These are phyloP conservation scores for Alviniconcha marisindica DNA, from an alignment of 1,140 invertebrate genomes.

Conservation along the genomic window DNA sequence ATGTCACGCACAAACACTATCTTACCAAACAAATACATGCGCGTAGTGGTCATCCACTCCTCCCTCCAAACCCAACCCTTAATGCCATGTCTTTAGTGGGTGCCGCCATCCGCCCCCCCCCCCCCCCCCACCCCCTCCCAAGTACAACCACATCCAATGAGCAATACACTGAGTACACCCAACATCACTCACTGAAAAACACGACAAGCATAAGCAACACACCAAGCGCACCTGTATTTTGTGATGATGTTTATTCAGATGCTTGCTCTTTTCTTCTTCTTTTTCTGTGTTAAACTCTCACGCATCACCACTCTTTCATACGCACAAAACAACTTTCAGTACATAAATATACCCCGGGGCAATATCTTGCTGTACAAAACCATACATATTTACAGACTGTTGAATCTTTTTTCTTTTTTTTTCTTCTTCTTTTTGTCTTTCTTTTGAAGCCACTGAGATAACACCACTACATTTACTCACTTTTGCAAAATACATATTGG, in stretches of 20 bases:
- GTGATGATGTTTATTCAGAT: slow-evolving; percentile 13
- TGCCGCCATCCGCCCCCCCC: no score
- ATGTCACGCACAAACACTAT: no score
- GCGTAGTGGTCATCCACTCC: no score
- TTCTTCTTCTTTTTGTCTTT: background rate
- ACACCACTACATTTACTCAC: background rate
- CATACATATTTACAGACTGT: slow-evolving; percentile 8
- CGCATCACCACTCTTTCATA: background rate
- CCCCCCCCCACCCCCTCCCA: no score
- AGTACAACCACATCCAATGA: no score
- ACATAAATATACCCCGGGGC: slow-evolving; percentile 20
- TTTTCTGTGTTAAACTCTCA: background rate
- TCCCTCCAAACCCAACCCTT: no score
- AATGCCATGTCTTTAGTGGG: no score
- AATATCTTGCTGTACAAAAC: slow-evolving; percentile 23
- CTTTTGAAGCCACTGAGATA: background rate
- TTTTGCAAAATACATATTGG: background rate
- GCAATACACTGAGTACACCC: no score
- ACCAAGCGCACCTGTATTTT: no score
- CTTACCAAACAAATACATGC: no score
- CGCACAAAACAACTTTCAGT: background rate
- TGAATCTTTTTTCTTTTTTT: background rate
- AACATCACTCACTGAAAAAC: no score
- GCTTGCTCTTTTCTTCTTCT: background rate
- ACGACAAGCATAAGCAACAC: no score